phyloP scores from a whole-genome alignment of 2,113 vertebrate genomes.

The Sigmodon hispidus region DNA sequence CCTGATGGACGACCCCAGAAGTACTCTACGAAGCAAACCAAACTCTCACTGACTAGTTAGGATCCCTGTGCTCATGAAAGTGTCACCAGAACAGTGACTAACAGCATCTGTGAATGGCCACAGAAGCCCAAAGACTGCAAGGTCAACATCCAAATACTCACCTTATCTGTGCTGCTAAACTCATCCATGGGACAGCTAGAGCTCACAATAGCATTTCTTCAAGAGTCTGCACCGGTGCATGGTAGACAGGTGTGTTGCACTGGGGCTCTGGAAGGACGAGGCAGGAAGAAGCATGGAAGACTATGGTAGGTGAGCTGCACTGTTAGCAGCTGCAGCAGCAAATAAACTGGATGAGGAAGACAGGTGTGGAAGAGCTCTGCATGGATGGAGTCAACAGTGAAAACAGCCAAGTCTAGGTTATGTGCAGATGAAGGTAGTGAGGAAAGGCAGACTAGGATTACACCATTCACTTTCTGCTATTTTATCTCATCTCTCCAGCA shows the following conservation, averaged over 20 bases:
- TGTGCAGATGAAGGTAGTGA: not conserved
- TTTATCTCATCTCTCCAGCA: not conserved
- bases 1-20: not conserved
- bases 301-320: fast-evolving
- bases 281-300: not conserved
- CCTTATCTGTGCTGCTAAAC: not conserved
- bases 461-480: not conserved
- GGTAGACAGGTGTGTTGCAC: not conserved
- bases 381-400: not conserved
- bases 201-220: not conserved
- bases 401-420: not conserved
- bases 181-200: not conserved
- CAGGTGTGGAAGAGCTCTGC: fast-evolving
- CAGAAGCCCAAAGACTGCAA: fast-evolving
- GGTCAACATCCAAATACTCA: not conserved
- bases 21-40: not conserved
- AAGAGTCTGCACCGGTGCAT: no score
- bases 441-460: not conserved
- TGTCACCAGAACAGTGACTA: not conserved
- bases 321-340: not conserved
- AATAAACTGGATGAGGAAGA: no score
- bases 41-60: not conserved
- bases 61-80: not conserved
- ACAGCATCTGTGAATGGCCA: no score
- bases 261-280: not conserved